phyloP scores from a whole-genome alignment of 2,113 vertebrate genomes.

The Thomomys bottae region DNA sequence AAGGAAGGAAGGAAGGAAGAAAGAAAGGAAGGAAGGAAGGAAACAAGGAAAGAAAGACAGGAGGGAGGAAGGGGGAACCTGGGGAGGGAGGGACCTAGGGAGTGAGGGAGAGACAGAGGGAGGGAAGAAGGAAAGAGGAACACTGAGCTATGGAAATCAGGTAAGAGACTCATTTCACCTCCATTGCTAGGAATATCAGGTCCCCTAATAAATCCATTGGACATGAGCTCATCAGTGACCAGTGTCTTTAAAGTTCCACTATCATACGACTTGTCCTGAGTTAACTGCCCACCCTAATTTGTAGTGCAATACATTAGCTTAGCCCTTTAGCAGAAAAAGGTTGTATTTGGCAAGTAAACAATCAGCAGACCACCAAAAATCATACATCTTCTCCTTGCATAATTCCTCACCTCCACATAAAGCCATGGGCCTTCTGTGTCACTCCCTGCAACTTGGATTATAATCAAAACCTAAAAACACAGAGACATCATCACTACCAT shows the following conservation, averaged over 20 bases:
- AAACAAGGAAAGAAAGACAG: too few species aligned
- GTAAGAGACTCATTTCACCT: background rate
- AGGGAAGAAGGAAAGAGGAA: too few species aligned
- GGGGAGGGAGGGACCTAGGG: too few species aligned
- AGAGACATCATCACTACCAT: background rate
- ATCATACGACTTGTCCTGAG: background rate
- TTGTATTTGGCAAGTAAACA: conserved; percentile 2
- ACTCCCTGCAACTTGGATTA: background rate
- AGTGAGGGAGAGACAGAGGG: too few species aligned
- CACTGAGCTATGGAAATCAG: background rate
- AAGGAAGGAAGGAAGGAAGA: too few species aligned
- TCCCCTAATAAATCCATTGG: too few species aligned
- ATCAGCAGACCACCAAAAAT: background rate
- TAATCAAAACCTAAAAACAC: background rate
- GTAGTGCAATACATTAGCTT: background rate
- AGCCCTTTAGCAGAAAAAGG: background rate
- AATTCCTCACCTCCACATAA: background rate
- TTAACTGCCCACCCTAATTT: background rate
- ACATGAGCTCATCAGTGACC: background rate
- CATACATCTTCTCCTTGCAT: background rate
- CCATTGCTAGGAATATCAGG: too few species aligned
- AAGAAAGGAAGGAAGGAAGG: too few species aligned
- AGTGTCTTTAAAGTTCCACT: background rate
- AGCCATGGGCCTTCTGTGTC: background rate
- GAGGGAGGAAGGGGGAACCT: too few species aligned